Evolutionary conservation across 1,140 invertebrate genomes (phyloP).

Genomic region (Macrobrachium rosenbergii): DNA sequence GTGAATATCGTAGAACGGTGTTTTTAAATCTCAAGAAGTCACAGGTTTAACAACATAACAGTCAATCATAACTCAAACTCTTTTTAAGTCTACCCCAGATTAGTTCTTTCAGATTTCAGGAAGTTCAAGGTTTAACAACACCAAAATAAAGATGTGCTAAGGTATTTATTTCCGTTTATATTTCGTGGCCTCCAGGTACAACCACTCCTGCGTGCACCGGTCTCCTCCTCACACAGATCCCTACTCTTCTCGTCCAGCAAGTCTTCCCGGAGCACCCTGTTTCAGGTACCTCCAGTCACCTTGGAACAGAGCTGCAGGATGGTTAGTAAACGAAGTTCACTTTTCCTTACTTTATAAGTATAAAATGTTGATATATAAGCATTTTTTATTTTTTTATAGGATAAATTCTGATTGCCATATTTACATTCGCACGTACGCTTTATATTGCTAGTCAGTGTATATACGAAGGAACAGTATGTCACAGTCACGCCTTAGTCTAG

Average conservation of each 20-base stretch:
- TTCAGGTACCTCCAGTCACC: constrained; percentile 17
- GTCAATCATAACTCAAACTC: too few relatives aligned
- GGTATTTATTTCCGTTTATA: background rate
- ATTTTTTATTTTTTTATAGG: too few relatives aligned
- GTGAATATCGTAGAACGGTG: too few relatives aligned
- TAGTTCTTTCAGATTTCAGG: background rate
- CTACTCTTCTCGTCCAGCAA: background rate
- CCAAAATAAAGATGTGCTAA: background rate
- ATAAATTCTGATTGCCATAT: too few relatives aligned
- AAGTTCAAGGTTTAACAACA: background rate
- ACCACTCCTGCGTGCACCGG: background rate
- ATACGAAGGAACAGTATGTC: too few relatives aligned
- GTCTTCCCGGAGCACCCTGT: constrained; percentile 23
- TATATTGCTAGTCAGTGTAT: too few relatives aligned
- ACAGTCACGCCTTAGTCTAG: background rate
- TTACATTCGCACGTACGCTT: too few relatives aligned
- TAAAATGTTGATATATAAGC: background rate
- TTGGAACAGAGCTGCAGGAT: background rate
- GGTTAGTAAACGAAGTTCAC: background rate
- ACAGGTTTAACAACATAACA: too few relatives aligned
- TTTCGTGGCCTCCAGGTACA: constrained; percentile 7
- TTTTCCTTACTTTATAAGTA: background rate
- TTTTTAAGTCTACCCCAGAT: too few relatives aligned
- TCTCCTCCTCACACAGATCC: constrained; percentile 43
- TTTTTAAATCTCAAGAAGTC: too few relatives aligned